Evolutionary conservation across 1,140 invertebrate species (phyloP), one percentile per base, ranked within the genome.

Genomic region (Hyposmocoma kahamanoa): DNA sequence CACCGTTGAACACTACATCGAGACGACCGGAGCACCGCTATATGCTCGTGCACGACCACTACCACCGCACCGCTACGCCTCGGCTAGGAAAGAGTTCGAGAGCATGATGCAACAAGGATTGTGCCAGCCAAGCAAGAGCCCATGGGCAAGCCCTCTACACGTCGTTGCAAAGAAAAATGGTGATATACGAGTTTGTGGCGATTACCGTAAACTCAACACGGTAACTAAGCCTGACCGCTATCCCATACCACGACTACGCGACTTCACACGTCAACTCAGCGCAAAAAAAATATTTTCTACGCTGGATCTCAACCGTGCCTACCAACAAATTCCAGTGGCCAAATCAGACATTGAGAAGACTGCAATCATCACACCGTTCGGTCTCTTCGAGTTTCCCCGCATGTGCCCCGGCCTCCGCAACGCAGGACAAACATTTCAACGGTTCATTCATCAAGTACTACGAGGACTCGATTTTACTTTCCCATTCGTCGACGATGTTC

Each of bases 391-490:
- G 19, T 38, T 38, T 80, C 38, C 74, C 71, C n/a, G n/a, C n/a
- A 30, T 8, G 75, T 72, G 59, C 47, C 72, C 79, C 47, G 66
- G 72, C 4, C 43, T 84, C 10, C 15, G 56, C 3, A 78, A 82
- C 42, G 67, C 71, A 5, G 65, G 62, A 0, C 69, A 81, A 53
- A 74, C 71, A 0, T 90, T 89, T 46, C 83, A 88, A 56, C 47
- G 88, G 3, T 73, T 86, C 19, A 88, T 90, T 49, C 69, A 88
- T 53, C 21, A 73, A 20, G 62, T 88, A 1, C 52, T 87, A 6
- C 17, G 43, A 13, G 63, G 46, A 8, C 41, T 76, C 1, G 51
- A 58, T n/a, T 80, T 67, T 43, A 34, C 24, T 3, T 82, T 59
- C 21, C 18, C 34, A 20, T 80, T 72, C 38, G 60, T 81, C 3